A percentile compares a stretch with the other conserved stretches of the same genome.
phyloP scores from a whole-genome alignment of 2,888 invertebrate species.

The Drosophila subquinaria region DNA sequence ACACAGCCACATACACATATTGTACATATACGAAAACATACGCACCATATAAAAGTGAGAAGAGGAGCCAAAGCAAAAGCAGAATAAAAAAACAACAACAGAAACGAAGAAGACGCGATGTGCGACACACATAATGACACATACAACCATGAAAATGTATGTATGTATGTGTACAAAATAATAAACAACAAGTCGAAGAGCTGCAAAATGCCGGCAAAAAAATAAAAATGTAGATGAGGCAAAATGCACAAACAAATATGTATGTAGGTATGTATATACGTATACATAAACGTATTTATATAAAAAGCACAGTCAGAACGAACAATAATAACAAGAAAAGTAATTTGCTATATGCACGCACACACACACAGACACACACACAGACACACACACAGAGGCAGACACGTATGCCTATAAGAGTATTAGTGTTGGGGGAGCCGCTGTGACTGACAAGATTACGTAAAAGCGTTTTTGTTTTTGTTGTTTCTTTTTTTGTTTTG shows the following conservation, averaged over 20 bases:
- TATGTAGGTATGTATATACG: background rate
- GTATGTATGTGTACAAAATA: constrained; percentile 41
- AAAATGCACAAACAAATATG: background rate
- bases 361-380: background rate
- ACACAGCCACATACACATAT: constrained; percentile 16
- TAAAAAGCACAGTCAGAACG: constrained; percentile 31
- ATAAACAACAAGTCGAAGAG: constrained; percentile 61
- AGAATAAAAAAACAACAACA: constrained; percentile 27
- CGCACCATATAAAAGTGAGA: constrained; percentile 44
- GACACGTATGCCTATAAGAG: background rate
- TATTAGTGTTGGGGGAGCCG: constrained; percentile 28
- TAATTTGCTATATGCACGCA: constrained; percentile 24
- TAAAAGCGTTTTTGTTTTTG: constrained; percentile 48
- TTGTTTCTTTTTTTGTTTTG: constrained; percentile 9
- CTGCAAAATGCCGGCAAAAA: constrained; percentile 73
- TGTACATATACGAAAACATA: constrained; percentile 17
- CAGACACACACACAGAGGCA: background rate
- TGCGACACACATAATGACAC: constrained; percentile 32
- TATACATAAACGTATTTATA: constrained; percentile 6
- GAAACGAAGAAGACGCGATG: constrained; percentile 31
- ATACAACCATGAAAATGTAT: constrained; percentile 3
- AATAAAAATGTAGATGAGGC: constrained; percentile 44
- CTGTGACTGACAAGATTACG: constrained; percentile 59
- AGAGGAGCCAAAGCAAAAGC: constrained; percentile 44
- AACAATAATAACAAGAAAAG: constrained; percentile 37